Conservation (phyloP, 2,888 invertebrate genomes). For the Aspidapion aeneum region DNA sequence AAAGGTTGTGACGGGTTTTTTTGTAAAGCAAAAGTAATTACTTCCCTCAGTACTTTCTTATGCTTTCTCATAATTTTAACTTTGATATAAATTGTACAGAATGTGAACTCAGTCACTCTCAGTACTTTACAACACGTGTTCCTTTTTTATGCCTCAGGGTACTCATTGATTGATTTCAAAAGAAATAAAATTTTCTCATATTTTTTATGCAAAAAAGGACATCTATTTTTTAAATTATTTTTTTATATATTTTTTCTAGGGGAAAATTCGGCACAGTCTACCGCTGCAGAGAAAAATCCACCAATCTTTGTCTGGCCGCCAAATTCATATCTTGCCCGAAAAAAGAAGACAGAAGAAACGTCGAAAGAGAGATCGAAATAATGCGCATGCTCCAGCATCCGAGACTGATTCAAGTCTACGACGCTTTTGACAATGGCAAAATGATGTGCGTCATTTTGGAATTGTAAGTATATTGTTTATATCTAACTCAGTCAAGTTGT, state of each 20-base stretch:
- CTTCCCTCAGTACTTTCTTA: too few relatives aligned
- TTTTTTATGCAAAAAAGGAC: too few relatives aligned
- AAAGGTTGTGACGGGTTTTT: too few relatives aligned
- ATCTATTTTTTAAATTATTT: too few relatives aligned
- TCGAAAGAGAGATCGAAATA: slow-evolving; percentile 94
- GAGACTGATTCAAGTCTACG: slow-evolving; percentile 93
- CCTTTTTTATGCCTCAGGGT: too few relatives aligned
- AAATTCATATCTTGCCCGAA: slow-evolving; percentile 87
- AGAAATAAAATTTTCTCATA: too few relatives aligned
- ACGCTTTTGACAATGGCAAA: slow-evolving; percentile 91
- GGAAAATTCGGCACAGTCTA: slow-evolving; percentile 98
- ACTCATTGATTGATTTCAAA: too few relatives aligned
- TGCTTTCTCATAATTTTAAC: too few relatives aligned
- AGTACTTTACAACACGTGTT: too few relatives aligned
- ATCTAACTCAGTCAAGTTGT: background rate
- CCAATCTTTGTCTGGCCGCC: slow-evolving; percentile 81
- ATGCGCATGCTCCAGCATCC: slow-evolving; percentile 95
- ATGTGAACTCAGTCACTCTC: too few relatives aligned
- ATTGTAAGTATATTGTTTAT: slow-evolving; percentile 83
- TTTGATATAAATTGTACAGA: too few relatives aligned
- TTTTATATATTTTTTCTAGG: slow-evolving; percentile 52
- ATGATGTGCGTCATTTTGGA: slow-evolving; percentile 97
- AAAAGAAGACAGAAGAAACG: slow-evolving; percentile 85
- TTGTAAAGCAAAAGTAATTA: too few relatives aligned
- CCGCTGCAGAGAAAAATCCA: slow-evolving; percentile 81